phyloP scores from a whole-genome alignment of 2,888 invertebrate genomes.

The Noctua comes region DNA sequence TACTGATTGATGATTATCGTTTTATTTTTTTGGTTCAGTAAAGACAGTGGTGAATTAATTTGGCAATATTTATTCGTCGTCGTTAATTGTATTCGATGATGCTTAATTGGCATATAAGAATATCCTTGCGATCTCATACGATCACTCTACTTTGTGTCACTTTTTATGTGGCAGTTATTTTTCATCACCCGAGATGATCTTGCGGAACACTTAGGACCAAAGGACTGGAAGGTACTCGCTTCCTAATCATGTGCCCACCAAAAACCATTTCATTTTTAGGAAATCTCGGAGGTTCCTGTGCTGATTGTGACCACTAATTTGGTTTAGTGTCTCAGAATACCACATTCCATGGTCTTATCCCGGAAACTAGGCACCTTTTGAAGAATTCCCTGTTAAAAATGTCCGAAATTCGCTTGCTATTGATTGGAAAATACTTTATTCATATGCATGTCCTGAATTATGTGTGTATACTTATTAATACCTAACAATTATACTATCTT shows the following conservation, averaged over 20 bases:
- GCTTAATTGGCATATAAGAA: not conserved
- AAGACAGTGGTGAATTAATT: slow-evolving; percentile 14
- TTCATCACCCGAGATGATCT: not conserved
- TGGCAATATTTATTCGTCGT: slow-evolving; percentile 10
- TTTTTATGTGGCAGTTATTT: not conserved
- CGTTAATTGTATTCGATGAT: slow-evolving; percentile 2
- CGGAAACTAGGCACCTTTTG: not conserved
- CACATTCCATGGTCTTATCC: not conserved
- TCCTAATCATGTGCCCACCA: not conserved
- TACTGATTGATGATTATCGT: slow-evolving; percentile 30
- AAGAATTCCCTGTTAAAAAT: not conserved
- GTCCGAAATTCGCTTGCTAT: not conserved
- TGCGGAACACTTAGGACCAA: not conserved
- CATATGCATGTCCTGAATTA: not conserved
- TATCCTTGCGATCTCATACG: not conserved
- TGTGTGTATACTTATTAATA: not conserved
- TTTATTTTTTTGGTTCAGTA: slow-evolving; percentile 34
- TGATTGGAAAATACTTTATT: not conserved
- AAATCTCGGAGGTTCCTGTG: not conserved
- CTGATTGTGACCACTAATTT: not conserved
- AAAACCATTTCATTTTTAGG: not conserved
- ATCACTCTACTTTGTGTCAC: not conserved
- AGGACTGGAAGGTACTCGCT: not conserved
- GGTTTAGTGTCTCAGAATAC: not conserved
- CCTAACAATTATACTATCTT: not conserved